Evolutionary conservation across 2,113 vertebrate genomes (phyloP), one percentile per base, ranked within the genome.

Genomic region (Triplophysa rosa): DNA sequence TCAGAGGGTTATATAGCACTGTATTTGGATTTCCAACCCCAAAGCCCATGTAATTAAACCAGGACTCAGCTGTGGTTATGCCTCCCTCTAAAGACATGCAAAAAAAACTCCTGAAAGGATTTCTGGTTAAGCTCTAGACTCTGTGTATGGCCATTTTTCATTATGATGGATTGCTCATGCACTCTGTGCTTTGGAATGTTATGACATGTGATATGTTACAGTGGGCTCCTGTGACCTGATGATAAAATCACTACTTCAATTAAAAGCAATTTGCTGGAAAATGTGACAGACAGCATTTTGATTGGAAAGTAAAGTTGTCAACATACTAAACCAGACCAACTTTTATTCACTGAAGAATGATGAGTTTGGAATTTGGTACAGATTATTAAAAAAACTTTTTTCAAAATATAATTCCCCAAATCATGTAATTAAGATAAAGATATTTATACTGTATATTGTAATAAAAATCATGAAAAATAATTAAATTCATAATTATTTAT

Each of bases 111-210:
- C 47, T 23, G 21, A 42, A 58, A 62, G 16, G 40, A 47, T 71
- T 79, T 71, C 67, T 79, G 58, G 42, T 23, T 42, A 63, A 65
- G 59, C 67, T 62, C 78, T 64, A 49, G 21, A 23, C 21, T 64
- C 59, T 37, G 12, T 45, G n/a, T 13, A 19, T 19, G 78, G 78
- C 19, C 37, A 26, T 54, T 70, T 24, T 37, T 79, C 67, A 64
- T 64, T 23, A 54, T 71, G 67, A 79, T 1, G 21, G 42, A 79
- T 70, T 64, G 45, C 45, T 64, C 52, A 10, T 71, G 67, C 59
- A 63, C 45, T 69, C 67, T 62, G 58, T 13, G 45, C 42, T 54
- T 70, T 64, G 67, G 59, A 26, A 64, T 79, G 78, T 79, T 79
- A 64, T 65, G 74, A 66, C 62, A 74, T 61, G 59, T 64, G 67